Evolutionary conservation across 64 coral and sea anemone species (phyloP), one percentile per base, ranked within the genome.

Genomic region (Montipora sp.): DNA sequence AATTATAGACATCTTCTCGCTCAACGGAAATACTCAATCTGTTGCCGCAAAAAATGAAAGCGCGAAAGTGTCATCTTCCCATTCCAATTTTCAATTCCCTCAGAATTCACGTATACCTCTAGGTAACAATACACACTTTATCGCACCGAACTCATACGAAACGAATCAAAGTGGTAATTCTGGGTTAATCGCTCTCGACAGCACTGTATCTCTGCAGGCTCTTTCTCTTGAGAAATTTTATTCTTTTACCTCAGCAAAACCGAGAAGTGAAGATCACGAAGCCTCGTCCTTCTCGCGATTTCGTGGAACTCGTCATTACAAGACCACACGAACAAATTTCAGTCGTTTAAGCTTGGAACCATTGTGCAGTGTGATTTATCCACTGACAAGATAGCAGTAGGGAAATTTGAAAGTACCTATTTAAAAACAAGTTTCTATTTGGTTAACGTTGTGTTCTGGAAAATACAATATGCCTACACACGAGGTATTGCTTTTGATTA

Each of bases 271-370:
- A 19, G 15, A 48, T 69, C 59, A 16, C 53, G 6, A 6, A 19
- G 24, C 47, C 14, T 5, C 12, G 46, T 14, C 45, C 66, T 43
- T 24, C 36, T 14, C 60, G 3, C 81, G 60, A 84, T 18, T 45
- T 68, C 61, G 19, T 5, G 75, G 47, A 19, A 48, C 5, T 3
- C 81, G 81, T 8, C 44, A 68, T 60, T 84, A 84, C 60, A 84
- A 69, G 61, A 84, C 81, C 5, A 84, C 81, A 16, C 81, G 81
- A 5, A 84, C 81, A 6, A 84, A 84, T 60, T 84, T 84, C 18
- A 84, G 81, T 61, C 81, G 81, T n/a, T 20, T 84, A 16, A 84
- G 81, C 61, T 5, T 84, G 43, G 81, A 84, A 48, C 81, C 81
- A 7, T 47, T 84, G 23, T 84, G 81, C 7, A 84, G 81, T 48